Evolutionary conservation across 1,140 invertebrate species (phyloP), one percentile per base, ranked within the genome.

Genomic region (Aplysia californica): DNA sequence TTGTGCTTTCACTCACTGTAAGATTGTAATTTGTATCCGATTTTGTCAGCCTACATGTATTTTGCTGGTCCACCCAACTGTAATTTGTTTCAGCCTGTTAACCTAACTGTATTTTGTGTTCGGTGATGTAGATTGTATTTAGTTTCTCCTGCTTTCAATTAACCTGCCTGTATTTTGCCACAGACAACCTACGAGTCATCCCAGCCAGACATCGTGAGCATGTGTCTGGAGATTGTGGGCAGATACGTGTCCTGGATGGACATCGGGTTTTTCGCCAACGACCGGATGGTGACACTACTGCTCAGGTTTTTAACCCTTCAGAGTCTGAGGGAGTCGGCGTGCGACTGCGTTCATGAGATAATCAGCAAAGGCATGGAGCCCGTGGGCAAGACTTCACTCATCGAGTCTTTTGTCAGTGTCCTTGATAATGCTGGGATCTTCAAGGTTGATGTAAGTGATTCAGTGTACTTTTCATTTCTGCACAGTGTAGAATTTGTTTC

Each of bases 181-280:
- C 83, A 92, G 90, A 91, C 87, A 41, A 84, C 83, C 15, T 91
- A 91, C 83, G 84, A 88, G 78, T 81, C 68, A 23, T 79, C 78
- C n/a, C 76, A 91, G 58, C 86, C 91, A 44, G 86, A 90, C 44
- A 77, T 92, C 39, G 87, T 88, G 2, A 89, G 89, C 70, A 85
- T 89, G 67, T 92, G 92, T 79, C 84, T 93, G 59, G 89, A 92
- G 44, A 91, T 92, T 2, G 90, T 93, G 78, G 92, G 92, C 2
- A 87, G 88, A n/a, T 93, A 91, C 82, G 89, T 92, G 23, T 89
- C 91, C 0, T 93, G 92, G 92, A 93, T 93, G 74, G 92, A 93
- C 82, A 92, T 93, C 72, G 88, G 86, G 35, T 86, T 93, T 35
- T 91, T 93, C 64, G 92, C 91, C 36, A 93, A 93, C 82, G 90